Evolutionary conservation across 2,797 vertebrate species (phyloP).

Genomic region (Cirrhinus mrigala): DNA sequence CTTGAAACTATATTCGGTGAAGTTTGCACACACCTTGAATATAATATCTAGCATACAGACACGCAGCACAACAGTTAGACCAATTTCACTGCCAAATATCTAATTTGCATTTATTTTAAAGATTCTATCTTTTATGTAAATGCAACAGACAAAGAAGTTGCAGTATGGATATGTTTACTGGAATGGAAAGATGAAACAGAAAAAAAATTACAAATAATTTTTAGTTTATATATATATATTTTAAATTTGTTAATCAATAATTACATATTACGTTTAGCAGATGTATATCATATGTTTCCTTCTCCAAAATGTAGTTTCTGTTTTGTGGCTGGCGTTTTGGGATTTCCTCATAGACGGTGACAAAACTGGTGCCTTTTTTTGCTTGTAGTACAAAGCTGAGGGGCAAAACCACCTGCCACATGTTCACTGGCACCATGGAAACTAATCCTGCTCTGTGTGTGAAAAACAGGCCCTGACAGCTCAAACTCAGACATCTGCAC

Average conservation of each 20-base stretch:
- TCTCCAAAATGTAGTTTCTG: neutral
- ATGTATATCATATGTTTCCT: neutral
- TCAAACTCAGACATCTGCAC: conserved; percentile 51
- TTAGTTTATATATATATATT: no score
- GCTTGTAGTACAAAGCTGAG: conserved; percentile 40
- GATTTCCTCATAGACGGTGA: neutral
- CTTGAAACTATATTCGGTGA: conserved; percentile 47
- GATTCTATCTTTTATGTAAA: conserved; percentile 61
- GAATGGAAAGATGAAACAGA: neutral
- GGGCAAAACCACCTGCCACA: conserved; percentile 58
- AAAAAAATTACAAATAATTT: neutral
- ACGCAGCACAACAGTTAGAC: conserved; percentile 60
- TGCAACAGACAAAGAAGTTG: conserved; percentile 30
- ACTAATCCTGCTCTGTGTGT: conserved; percentile 83
- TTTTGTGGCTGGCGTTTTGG: neutral
- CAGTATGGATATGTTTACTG: neutral
- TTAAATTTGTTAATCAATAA: no score
- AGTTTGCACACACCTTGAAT: conserved; percentile 48
- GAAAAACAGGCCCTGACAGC: conserved; percentile 67
- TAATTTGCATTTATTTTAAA: conserved; percentile 60
- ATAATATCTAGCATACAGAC: conserved; percentile 27
- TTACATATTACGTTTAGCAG: no score
- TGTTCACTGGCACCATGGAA: conserved; percentile 74
- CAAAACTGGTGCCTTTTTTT: conserved; percentile 21
- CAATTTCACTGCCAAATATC: conserved; percentile 65